Conservation (phyloP, 2,113 vertebrate genomes). For the Piliocolobus tephrosceles region DNA sequence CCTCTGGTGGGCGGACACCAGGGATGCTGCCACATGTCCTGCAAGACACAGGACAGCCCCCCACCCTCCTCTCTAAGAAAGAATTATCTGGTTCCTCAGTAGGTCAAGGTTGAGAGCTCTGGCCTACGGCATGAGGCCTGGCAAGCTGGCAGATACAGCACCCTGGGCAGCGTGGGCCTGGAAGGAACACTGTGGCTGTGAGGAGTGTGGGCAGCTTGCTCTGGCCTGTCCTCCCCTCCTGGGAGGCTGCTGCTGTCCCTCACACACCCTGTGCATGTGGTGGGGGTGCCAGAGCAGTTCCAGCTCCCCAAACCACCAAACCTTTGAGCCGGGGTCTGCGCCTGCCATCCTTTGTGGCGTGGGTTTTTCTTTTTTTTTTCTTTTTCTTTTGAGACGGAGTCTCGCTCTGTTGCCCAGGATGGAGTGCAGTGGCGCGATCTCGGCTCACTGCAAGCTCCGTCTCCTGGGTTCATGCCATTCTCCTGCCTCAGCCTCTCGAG, state of each 20-base stretch:
- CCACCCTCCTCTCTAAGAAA: no score
- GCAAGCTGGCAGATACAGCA: no score
- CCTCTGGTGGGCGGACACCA: not conserved
- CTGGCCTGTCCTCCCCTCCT: not conserved
- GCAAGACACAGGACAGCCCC: no score
- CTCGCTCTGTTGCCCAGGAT: no score
- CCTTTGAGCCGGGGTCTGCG: not conserved
- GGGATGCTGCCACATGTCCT: not conserved
- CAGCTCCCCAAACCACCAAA: not conserved
- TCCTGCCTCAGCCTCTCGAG: no score
- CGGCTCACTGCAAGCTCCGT: no score
- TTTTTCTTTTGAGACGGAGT: no score
- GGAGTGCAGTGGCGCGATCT: no score
- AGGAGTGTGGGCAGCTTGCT: not conserved
- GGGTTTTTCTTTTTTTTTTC: no score
- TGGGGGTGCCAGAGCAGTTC: not conserved
- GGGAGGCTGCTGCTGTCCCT: not conserved
- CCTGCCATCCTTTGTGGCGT: not conserved
- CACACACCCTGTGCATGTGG: no score
- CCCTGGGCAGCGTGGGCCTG: not conserved
- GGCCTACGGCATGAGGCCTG: not conserved
- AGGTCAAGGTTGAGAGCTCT: not conserved
- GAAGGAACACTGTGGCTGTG: not conserved
- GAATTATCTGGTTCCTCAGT: not conserved
- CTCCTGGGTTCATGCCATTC: no score